These are phyloP conservation scores for Cylas formicarius DNA, from an alignment of 1,140 invertebrate genomes.

Conservation along the genomic window DNA sequence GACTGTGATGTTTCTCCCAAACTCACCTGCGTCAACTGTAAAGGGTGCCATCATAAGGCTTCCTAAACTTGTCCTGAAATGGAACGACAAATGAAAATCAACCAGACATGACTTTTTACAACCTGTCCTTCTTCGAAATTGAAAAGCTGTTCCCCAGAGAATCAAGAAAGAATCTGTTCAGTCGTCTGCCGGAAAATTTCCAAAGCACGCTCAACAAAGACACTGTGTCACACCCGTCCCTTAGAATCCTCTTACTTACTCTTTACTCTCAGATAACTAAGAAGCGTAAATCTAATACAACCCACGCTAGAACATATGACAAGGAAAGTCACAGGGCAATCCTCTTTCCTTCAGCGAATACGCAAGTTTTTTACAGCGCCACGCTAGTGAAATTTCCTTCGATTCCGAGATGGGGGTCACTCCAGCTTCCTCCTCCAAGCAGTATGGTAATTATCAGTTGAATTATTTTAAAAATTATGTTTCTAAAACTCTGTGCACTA, in stretches of 20 bases:
- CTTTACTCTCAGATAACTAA: background rate
- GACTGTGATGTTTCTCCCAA: too few relatives aligned
- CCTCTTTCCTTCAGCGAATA: too few relatives aligned
- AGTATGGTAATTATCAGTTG: too few relatives aligned
- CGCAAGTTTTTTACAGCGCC: too few relatives aligned
- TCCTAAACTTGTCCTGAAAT: conserved; percentile 13
- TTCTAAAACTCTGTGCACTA: too few relatives aligned
- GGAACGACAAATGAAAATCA: conserved; percentile 13
- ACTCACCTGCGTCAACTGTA: conserved; percentile 11
- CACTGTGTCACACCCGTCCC: background rate
- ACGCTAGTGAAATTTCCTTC: too few relatives aligned
- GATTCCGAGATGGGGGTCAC: too few relatives aligned
- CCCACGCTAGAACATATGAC: too few relatives aligned
- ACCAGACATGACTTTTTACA: conserved; percentile 12
- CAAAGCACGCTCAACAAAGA: conserved; percentile 1
- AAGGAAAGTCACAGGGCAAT: too few relatives aligned
- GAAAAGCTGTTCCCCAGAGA: background rate
- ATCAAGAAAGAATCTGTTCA: background rate
- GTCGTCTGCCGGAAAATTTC: background rate
- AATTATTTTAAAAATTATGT: too few relatives aligned
- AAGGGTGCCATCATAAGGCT: conserved; percentile 7
- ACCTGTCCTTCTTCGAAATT: conserved; percentile 14
- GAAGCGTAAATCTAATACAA: background rate
- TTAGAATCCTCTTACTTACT: background rate
- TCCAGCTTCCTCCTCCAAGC: too few relatives aligned